A percentile compares a stretch with the other conserved stretches of the same genome.
Evolutionary conservation across 2,797 vertebrate species (phyloP).

Genomic region (Macropus fuliginosus): DNA sequence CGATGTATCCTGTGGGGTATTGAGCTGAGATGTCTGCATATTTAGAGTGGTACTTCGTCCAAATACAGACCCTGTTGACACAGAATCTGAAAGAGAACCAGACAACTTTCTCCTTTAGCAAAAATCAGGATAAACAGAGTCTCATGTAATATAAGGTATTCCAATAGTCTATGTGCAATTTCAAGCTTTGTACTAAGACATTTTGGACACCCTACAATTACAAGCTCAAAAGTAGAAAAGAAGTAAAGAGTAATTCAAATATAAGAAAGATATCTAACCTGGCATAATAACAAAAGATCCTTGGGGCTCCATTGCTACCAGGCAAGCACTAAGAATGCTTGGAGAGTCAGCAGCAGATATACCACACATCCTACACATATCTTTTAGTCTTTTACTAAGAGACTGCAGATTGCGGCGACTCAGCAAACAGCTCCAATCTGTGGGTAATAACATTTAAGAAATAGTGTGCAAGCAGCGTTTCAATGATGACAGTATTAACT

Average conservation of each 20-base stretch:
- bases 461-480: slow-evolving; percentile 10
- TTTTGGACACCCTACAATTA: not conserved
- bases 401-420: slow-evolving; percentile 97
- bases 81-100: slow-evolving; percentile 90
- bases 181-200: not conserved
- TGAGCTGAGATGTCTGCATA: slow-evolving; percentile 98
- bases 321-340: slow-evolving; percentile 97
- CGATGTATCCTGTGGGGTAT: slow-evolving; percentile 98
- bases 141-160: slow-evolving; percentile 45
- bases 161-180: not conserved
- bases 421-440: slow-evolving; percentile 99
- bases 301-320: slow-evolving; percentile 99
- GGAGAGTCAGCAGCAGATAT: slow-evolving; percentile 98
- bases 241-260: slow-evolving; percentile 60
- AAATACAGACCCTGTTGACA: slow-evolving; percentile 98
- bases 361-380: slow-evolving; percentile 99
- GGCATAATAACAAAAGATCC: slow-evolving; percentile 99
- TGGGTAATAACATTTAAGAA: slow-evolving; percentile 59
- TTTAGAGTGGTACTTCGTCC: slow-evolving; percentile 98
- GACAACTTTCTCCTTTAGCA: slow-evolving; percentile 59
- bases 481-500: slow-evolving; percentile 17
- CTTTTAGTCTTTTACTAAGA: slow-evolving; percentile 95
- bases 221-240: slow-evolving; percentile 38
- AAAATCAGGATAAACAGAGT: slow-evolving; percentile 21
- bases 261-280: slow-evolving; percentile 86